A percentile compares a stretch with the other conserved stretches of the same genome.
Evolutionary conservation across 92 coral and sea anemone species (phyloP).

Genomic region (Epizoanthus rinbou): DNA sequence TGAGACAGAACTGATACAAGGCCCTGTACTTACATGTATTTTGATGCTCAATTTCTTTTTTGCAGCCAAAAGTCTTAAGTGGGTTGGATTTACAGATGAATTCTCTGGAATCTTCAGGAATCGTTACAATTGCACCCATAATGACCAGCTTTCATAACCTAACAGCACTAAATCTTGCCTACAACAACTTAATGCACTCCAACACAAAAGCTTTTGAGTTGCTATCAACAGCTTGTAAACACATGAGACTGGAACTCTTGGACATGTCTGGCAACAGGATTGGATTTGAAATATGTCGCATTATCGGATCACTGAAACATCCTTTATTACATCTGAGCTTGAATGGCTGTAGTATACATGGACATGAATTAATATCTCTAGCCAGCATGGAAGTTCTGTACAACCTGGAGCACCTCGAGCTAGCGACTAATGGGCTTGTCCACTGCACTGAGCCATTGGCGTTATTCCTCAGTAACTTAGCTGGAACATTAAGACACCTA

Average conservation of each 20-base stretch:
- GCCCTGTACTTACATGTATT: background rate
- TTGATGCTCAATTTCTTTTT: background rate
- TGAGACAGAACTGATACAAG: background rate
- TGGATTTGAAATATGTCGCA: conserved; percentile 42
- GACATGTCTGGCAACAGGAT: conserved; percentile 73
- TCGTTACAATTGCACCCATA: conserved; percentile 38
- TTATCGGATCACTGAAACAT: conserved; percentile 51
- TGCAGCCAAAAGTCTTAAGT: conserved; percentile 68
- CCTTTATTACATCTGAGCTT: conserved; percentile 67
- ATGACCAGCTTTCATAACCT: conserved; percentile 60
- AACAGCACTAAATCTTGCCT: conserved; percentile 70
- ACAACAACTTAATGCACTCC: conserved; percentile 58
- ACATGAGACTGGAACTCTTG: conserved; percentile 64
- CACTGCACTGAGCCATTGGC: conserved; percentile 45
- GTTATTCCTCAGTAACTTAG: conserved; percentile 61
- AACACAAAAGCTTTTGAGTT: conserved; percentile 45
- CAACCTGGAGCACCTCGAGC: conserved; percentile 66
- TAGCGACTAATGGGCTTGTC: conserved; percentile 64
- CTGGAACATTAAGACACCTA: conserved; percentile 57
- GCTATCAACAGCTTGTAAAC: conserved; percentile 57
- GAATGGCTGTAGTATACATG: conserved; percentile 74
- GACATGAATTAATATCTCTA: conserved; percentile 51
- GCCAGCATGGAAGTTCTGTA: conserved; percentile 39
- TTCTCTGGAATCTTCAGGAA: conserved; percentile 55
- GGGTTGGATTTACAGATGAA: conserved; percentile 68